These are phyloP conservation scores for Orthosia gracilis DNA, from an alignment of 2,888 invertebrate species.

Conservation along the genomic window DNA sequence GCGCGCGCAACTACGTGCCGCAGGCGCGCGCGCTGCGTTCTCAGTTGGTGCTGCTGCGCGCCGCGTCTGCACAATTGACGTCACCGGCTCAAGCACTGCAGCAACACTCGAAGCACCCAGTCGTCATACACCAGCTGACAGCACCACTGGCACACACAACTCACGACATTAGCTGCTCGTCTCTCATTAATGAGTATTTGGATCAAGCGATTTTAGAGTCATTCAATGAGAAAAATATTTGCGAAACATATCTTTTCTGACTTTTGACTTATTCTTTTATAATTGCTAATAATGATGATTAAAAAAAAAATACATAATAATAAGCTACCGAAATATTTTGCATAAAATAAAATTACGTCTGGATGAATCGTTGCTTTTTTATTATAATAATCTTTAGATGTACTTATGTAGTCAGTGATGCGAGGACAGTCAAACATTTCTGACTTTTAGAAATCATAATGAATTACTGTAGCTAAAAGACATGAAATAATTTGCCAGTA, in stretches of 20 bases:
- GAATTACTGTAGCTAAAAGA: too few relatives aligned
- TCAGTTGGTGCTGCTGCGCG: constrained; percentile 65
- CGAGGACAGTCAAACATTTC: too few relatives aligned
- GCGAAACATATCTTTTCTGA: constrained; percentile 64
- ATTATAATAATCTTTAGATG: too few relatives aligned
- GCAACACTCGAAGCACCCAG: constrained; percentile 8
- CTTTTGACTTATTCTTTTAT: constrained; percentile 34
- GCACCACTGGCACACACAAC: constrained; percentile 64
- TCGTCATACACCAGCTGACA: constrained; percentile 10
- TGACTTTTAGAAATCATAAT: too few relatives aligned
- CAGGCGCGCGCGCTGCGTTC: constrained; percentile 64
- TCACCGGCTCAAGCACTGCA: background rate
- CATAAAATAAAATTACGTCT: constrained; percentile 22
- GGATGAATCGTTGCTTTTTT: constrained; percentile 4
- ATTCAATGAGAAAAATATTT: constrained; percentile 71
- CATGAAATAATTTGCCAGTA: too few relatives aligned
- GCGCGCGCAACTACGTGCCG: constrained; percentile 55
- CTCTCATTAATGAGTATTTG: constrained; percentile 72
- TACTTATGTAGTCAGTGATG: too few relatives aligned
- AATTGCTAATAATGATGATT: background rate
- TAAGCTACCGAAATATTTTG: background rate
- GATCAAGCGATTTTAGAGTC: constrained; percentile 61
- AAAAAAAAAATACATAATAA: background rate
- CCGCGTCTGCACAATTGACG: background rate
- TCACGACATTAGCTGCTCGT: constrained; percentile 68